These are phyloP conservation scores for Poecilia latipinna DNA, from an alignment of 2,113 vertebrate genomes.

Conservation along the genomic window DNA sequence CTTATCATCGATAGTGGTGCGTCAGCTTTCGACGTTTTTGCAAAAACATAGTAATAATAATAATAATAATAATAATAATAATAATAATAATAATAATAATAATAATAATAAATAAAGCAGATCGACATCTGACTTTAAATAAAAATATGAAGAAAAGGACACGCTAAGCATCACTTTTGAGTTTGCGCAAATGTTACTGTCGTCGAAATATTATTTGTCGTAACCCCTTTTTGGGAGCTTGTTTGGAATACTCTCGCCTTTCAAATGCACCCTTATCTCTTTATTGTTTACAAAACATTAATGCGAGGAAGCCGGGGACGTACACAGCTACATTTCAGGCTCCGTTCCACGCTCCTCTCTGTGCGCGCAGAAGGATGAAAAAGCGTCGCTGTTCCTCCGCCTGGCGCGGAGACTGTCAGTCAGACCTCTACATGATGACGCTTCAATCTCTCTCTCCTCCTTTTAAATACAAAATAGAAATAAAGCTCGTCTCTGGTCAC, in stretches of 20 bases:
- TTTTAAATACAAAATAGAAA: neutral
- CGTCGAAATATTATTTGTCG: conserved; percentile 39
- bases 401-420: neutral
- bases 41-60: too few species aligned
- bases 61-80: too few species aligned
- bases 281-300: conserved; percentile 76
- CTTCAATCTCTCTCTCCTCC: neutral
- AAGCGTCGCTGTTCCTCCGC: conserved; percentile 8
- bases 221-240: conserved; percentile 8
- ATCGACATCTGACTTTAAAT: neutral
- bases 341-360: conserved; percentile 14
- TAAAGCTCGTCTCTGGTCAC: neutral
- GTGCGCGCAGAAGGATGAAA: conserved; percentile 17
- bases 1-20: too few species aligned
- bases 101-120: too few species aligned
- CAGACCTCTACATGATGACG: neutral
- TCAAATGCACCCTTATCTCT: conserved; percentile 73
- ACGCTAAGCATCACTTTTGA: too few species aligned
- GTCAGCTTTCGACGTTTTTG: too few species aligned
- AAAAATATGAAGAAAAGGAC: neutral
- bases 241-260: conserved; percentile 66
- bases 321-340: conserved; percentile 52
- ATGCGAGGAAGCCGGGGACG: conserved; percentile 68
- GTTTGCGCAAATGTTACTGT: neutral
- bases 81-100: too few species aligned